These are phyloP conservation scores for Pollenia amentaria DNA, from an alignment of 2,888 invertebrate species.

Conservation along the genomic window DNA sequence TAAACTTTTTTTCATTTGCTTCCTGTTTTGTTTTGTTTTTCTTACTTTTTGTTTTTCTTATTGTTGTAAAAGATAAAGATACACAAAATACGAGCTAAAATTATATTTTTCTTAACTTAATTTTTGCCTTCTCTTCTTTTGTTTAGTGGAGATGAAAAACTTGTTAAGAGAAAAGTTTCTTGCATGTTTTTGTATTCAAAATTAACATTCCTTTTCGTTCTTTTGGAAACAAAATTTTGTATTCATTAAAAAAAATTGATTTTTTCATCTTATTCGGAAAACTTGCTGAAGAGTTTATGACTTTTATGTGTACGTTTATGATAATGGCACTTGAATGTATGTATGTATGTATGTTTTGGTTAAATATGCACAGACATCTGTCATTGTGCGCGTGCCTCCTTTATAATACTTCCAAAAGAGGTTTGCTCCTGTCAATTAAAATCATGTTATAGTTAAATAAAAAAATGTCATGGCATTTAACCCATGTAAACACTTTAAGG, in stretches of 20 bases:
- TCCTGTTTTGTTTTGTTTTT: too few species aligned
- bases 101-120: neutral
- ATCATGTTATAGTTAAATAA: neutral
- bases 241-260: slow-evolving; percentile 22
- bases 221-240: neutral
- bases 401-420: slow-evolving; percentile 12
- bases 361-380: neutral
- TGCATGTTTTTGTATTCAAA: neutral
- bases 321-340: neutral
- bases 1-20: neutral
- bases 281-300: slow-evolving; percentile 11
- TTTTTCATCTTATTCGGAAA: neutral
- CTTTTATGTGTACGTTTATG: neutral
- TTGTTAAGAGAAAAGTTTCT: neutral
- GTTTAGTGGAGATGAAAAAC: neutral
- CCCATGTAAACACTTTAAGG: neutral
- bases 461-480: neutral
- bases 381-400: neutral
- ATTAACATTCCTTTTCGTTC: slow-evolving; percentile 1
- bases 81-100: neutral
- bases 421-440: slow-evolving; percentile 36
- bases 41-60: neutral
- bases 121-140: neutral
- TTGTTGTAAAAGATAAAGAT: slow-evolving; percentile 16
- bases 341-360: too few species aligned